Conservation (phyloP, 2,888 invertebrate genomes). For the Amitus sp. region DNA sequence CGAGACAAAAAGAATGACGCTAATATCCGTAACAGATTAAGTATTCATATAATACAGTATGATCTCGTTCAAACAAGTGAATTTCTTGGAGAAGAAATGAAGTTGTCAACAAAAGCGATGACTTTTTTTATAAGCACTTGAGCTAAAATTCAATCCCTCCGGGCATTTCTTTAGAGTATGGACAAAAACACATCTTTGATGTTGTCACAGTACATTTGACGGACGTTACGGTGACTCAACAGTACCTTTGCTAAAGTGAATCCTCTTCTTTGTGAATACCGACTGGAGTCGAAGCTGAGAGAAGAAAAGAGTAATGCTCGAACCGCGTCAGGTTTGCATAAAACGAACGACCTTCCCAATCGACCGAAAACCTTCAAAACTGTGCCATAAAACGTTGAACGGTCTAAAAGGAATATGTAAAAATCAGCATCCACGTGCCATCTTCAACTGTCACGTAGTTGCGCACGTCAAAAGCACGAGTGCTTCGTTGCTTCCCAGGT, state of each 20-base stretch:
- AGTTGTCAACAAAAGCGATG: constrained; percentile 12
- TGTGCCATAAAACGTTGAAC: background rate
- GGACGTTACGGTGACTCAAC: constrained; percentile 37
- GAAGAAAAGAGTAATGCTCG: background rate
- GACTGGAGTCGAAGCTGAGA: too few relatives aligned
- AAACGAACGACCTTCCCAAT: too few relatives aligned
- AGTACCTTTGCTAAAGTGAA: constrained; percentile 28
- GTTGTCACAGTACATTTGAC: constrained; percentile 35
- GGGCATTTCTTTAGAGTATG: constrained; percentile 32
- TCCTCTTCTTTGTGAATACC: constrained; percentile 33
- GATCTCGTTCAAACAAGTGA: too few relatives aligned
- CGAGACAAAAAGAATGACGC: too few relatives aligned
- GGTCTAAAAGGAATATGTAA: constrained; percentile 5
- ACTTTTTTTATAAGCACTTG: constrained; percentile 28
- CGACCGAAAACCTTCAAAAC: too few relatives aligned
- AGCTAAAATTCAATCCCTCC: constrained; percentile 31
- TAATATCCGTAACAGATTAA: too few relatives aligned
- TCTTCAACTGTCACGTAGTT: constrained; percentile 24
- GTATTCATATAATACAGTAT: too few relatives aligned
- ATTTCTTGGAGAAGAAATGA: background rate
- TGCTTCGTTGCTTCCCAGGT: constrained; percentile 21
- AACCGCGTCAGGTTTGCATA: too few relatives aligned
- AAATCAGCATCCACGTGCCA: constrained; percentile 21
- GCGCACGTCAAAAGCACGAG: constrained; percentile 24
- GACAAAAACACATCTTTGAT: constrained; percentile 32